Evolutionary conservation across 1,140 invertebrate genomes (phyloP), one percentile per base, ranked within the genome.

Genomic region (Aleiodes sp.): DNA sequence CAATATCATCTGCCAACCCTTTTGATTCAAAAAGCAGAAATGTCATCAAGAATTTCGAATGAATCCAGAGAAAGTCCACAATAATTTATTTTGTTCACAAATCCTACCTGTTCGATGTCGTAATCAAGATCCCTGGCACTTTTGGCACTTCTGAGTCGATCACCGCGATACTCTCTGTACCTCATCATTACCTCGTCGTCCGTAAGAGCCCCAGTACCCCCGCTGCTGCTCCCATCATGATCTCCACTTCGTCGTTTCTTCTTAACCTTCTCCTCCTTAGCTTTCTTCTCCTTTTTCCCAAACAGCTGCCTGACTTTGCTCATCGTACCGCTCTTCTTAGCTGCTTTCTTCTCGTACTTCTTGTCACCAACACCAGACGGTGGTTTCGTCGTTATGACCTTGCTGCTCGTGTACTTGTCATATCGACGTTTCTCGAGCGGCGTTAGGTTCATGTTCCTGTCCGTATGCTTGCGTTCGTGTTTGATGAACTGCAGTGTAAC

Each of bases 401-500:
- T 69, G 71, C 33, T 46, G 57, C 21, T 72, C 7, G 86, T 82
- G 71, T 90, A 92, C 57, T 89, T 89, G 26, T 87, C 83, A 62
- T 85, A 83, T 24, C 84, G 83, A 3, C 80, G 75, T 12, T 73
- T 89, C 83, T 86, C 78, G 12, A 72, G 60, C 6, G 71, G 56
- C 8, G 74, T 73, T 16, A 79, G 19, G 21, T 82, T 82, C 82
- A 84, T 84, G 35, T 79, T 84, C 1, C 78, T 59, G 70, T 91
- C 90, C 10, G 90, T 90, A 71, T 91, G 90, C 68, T 89, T 86
- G 60, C 89, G 84, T 73, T 92, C 91, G 70, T 88, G 89, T n/a
- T 88, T 89, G 62, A 91, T 88, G 69, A 91, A 88, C 59, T 91
- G 76, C 14, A 88, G 90, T 10, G 88, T 90, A 2, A 89, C 87